A percentile compares a stretch with the other conserved stretches of the same genome.
Evolutionary conservation across 2,797 vertebrate genomes (phyloP).

Genomic region (Mus caroli): DNA sequence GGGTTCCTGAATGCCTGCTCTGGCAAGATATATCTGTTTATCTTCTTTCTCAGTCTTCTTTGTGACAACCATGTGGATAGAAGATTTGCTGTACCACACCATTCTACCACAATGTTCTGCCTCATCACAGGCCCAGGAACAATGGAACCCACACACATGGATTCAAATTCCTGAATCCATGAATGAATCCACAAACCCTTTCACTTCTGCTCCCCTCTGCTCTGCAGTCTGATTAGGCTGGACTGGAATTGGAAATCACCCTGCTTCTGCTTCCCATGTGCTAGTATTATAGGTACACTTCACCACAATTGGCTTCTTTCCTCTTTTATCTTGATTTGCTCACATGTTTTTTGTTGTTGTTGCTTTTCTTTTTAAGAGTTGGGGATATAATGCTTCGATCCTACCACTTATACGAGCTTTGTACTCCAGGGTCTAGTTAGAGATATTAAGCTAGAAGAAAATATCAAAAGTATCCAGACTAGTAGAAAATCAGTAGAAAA

Average conservation of each 20-base stretch:
- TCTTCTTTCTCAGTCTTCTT: background rate
- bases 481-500: background rate
- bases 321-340: background rate
- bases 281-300: background rate
- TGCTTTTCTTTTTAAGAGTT: background rate
- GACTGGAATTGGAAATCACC: background rate
- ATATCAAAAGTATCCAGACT: background rate
- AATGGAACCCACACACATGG: background rate
- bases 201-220: background rate
- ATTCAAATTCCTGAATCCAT: too few species aligned
- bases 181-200: background rate
- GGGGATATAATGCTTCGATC: background rate
- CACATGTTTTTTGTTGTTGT: background rate
- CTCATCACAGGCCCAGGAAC: background rate
- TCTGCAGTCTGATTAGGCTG: background rate
- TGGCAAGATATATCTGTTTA: background rate
- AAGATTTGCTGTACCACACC: background rate
- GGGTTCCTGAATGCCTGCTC: background rate
- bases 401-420: background rate
- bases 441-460: background rate
- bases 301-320: background rate
- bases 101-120: background rate
- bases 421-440: background rate
- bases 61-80: background rate
- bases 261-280: background rate